Percentiles rank a stretch among this genome's conserved stretches.
These are phyloP conservation scores for Stenotaenia linearis DNA, from an alignment of 2,888 invertebrate genomes.

Conservation along the genomic window DNA sequence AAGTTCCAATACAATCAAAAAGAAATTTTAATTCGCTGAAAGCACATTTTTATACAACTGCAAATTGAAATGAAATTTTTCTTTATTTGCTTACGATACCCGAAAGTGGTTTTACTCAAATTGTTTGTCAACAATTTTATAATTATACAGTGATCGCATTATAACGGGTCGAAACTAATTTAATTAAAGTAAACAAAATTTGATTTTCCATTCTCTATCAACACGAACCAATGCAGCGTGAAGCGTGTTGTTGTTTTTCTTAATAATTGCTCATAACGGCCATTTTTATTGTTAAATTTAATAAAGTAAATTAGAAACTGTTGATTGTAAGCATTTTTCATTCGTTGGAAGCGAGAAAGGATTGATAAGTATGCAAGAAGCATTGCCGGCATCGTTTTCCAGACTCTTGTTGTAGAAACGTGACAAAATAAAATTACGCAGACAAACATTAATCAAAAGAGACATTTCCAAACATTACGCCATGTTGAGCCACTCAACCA, in stretches of 20 bases:
- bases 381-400: not conserved
- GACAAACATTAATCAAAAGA: not conserved
- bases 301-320: too few relatives aligned
- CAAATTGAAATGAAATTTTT: too few relatives aligned
- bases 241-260: not conserved
- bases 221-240: not conserved
- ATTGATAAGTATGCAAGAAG: not conserved
- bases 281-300: not conserved
- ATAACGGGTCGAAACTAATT: not conserved
- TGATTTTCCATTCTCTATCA: not conserved
- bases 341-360: too few relatives aligned
- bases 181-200: not conserved
- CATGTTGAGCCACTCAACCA: not conserved
- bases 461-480: not conserved
- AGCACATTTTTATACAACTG: not conserved
- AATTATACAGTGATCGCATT: too few relatives aligned
- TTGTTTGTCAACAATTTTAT: too few relatives aligned
- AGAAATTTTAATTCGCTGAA: not conserved
- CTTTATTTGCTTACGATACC: too few relatives aligned
- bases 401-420: not conserved
- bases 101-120: too few relatives aligned
- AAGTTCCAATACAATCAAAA: not conserved
- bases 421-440: not conserved
- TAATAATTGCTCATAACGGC: not conserved
- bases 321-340: too few relatives aligned